phyloP scores from a whole-genome alignment of 2,113 vertebrate species.

The Bagarius yarrelli region DNA sequence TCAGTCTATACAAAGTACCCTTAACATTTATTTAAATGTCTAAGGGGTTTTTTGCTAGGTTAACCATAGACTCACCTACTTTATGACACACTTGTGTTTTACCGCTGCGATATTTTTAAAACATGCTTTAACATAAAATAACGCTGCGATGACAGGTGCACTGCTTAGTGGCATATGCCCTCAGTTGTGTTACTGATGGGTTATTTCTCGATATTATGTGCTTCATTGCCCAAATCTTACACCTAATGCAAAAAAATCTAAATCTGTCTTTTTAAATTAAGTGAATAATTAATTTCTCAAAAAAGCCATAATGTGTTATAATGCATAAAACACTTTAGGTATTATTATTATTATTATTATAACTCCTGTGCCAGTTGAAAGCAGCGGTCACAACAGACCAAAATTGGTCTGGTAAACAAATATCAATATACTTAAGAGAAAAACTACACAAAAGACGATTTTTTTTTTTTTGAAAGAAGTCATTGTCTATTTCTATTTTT shows the following conservation, averaged over 20 bases:
- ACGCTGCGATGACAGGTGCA: not conserved
- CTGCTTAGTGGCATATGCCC: not conserved
- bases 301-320: not conserved
- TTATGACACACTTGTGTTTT: not conserved
- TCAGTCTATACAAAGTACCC: not conserved
- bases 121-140: not conserved
- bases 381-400: not conserved
- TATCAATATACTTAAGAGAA: not conserved
- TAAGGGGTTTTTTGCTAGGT: not conserved
- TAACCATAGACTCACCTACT: not conserved
- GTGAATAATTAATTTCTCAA: not conserved
- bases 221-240: not conserved
- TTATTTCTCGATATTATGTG: not conserved
- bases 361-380: not conserved
- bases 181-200: constrained; percentile 1
- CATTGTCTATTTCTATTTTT: not conserved
- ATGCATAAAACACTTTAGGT: not conserved
- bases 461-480: not conserved
- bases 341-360: too few species aligned
- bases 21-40: not conserved
- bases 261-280: not conserved
- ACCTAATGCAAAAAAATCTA: not conserved
- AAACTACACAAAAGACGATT: not conserved
- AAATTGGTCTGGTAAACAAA: not conserved
- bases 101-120: not conserved